Percentiles rank a stretch among this genome's conserved stretches.
These are phyloP conservation scores for Xanthorhoe designata DNA, from an alignment of 2,888 invertebrate species.

Conservation along the genomic window DNA sequence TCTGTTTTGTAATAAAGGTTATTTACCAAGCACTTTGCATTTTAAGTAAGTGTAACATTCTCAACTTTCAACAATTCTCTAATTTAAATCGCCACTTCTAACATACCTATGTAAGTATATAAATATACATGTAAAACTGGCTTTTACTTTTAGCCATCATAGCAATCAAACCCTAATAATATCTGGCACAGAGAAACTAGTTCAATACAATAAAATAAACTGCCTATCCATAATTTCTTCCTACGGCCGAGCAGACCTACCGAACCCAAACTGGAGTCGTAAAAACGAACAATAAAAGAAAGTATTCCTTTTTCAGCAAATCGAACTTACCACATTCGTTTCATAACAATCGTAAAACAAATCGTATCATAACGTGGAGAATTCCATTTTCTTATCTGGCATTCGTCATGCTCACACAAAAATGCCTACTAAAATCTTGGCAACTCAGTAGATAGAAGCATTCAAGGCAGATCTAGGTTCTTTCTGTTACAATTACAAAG, in stretches of 20 bases:
- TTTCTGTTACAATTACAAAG: background rate
- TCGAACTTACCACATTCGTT: conserved; percentile 28
- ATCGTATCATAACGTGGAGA: conserved; percentile 19
- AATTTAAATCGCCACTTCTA: too few relatives aligned
- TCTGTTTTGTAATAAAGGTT: too few relatives aligned
- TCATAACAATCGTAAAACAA: conserved; percentile 33
- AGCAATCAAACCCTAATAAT: background rate
- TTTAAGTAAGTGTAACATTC: too few relatives aligned
- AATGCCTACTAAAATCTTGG: background rate
- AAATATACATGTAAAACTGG: too few relatives aligned
- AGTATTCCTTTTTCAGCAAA: conserved; percentile 18
- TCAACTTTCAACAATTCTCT: too few relatives aligned
- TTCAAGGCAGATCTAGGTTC: background rate
- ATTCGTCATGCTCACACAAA: conserved; percentile 14
- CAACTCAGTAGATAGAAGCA: background rate
- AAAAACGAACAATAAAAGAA: conserved; percentile 29
- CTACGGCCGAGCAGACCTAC: conserved; percentile 14
- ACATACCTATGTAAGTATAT: too few relatives aligned
- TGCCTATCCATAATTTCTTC: conserved; percentile 19
- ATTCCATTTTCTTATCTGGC: conserved; percentile 35
- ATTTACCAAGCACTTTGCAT: too few relatives aligned
- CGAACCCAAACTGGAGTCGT: conserved; percentile 20
- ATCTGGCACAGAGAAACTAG: conserved; percentile 18
- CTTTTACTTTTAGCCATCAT: background rate
- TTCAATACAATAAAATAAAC: conserved; percentile 20